phyloP scores from a whole-genome alignment of 2,113 vertebrate genomes.

The Odontesthes bonariensis region DNA sequence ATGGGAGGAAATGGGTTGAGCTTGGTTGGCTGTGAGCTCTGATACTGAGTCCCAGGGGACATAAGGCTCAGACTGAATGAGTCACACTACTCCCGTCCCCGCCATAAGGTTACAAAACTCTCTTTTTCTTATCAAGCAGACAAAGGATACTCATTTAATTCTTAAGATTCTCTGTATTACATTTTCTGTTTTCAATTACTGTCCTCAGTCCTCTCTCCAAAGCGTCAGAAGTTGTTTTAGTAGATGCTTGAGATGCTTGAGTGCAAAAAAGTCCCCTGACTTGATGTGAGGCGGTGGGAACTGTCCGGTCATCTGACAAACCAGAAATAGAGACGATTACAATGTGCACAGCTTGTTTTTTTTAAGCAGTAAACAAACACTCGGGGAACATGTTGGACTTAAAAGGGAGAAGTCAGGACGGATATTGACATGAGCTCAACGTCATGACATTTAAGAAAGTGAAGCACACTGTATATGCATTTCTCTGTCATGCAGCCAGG shows the following conservation, averaged over 20 bases:
- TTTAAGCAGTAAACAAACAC: conserved; percentile 1
- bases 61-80: conserved; percentile 10
- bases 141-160: background rate
- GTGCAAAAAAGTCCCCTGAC: background rate
- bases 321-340: background rate
- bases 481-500: no score
- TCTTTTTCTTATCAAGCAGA: background rate
- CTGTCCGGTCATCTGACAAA: background rate
- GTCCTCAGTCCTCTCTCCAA: background rate
- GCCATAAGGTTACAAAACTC: no score
- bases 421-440: background rate
- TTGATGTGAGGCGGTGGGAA: background rate
- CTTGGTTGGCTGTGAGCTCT: conserved; percentile 23
- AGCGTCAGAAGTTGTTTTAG: background rate
- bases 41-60: conserved; percentile 8
- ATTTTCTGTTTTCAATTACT: background rate
- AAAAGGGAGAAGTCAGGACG: background rate
- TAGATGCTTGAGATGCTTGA: background rate
- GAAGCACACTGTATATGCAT: no score
- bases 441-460: no score
- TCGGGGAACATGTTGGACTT: background rate
- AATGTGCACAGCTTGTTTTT: conserved; percentile 7
- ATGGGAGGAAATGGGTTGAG: conserved; percentile 5
- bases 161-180: background rate
- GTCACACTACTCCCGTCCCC: conserved; percentile 16